Percentiles rank a stretch among this genome's conserved stretches.
Conservation (phyloP, 2,888 invertebrate genomes). For the Trissolcus brochymenae region DNA sequence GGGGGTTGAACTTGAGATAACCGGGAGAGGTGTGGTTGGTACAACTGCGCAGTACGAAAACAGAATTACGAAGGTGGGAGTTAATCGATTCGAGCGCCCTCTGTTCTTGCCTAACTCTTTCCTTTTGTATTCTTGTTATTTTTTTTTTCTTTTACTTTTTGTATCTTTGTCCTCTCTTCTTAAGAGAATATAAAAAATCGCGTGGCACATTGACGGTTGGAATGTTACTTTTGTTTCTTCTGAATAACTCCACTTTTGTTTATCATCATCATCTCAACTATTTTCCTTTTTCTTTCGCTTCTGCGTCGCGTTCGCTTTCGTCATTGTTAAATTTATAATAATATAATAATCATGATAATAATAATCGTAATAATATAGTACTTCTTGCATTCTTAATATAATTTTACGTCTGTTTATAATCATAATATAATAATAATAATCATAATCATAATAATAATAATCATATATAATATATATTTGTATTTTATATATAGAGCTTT, state of each 20-base stretch:
- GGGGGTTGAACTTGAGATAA: neutral
- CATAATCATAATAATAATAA: constrained; percentile 46
- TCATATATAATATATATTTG: constrained; percentile 62
- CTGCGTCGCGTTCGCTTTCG: constrained; percentile 28
- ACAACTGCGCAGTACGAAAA: neutral
- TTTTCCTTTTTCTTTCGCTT: constrained; percentile 10
- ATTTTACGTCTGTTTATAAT: constrained; percentile 63
- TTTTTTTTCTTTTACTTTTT: constrained; percentile 34
- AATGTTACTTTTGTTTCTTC: constrained; percentile 78
- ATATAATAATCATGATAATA: constrained; percentile 63
- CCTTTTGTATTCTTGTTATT: constrained; percentile 22
- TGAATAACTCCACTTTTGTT: constrained; percentile 31
- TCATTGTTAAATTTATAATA: constrained; percentile 69
- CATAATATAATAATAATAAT: constrained; percentile 44
- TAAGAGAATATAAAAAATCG: constrained; percentile 77
- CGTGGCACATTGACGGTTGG: constrained; percentile 82
- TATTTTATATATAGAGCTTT: constrained; percentile 63
- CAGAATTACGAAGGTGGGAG: constrained; percentile 11
- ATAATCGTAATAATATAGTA: constrained; percentile 73
- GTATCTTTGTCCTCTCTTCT: constrained; percentile 55
- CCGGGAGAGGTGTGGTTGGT: neutral
- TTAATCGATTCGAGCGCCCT: constrained; percentile 45
- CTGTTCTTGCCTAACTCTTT: constrained; percentile 39
- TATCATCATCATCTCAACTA: constrained; percentile 11
- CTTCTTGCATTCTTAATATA: constrained; percentile 67